These are phyloP conservation scores for Acrocephalus kingi DNA, from an alignment of 2,113 vertebrate species.

Conservation along the genomic window DNA sequence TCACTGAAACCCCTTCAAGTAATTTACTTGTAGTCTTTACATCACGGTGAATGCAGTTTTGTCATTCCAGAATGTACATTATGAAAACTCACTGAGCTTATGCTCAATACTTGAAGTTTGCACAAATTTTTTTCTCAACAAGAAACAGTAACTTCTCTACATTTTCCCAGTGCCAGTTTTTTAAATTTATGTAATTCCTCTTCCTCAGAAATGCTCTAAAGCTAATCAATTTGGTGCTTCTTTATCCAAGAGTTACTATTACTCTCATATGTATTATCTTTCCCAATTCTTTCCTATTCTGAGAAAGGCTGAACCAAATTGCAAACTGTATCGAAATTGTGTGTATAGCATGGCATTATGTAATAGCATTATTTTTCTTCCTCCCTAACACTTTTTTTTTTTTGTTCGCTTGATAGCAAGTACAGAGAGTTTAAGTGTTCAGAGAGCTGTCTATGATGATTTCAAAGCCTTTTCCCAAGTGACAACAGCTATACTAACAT, in stretches of 20 bases:
- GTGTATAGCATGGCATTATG: neutral
- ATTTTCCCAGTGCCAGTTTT: neutral
- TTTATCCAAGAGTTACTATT: neutral
- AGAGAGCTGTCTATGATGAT: neutral
- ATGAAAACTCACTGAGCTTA: neutral
- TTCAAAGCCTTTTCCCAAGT: neutral
- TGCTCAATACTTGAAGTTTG: neutral
- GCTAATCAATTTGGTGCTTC: neutral
- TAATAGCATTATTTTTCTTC: neutral
- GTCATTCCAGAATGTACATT: neutral
- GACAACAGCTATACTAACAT: neutral
- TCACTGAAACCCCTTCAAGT: neutral
- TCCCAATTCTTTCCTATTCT: neutral
- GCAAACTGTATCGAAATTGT: neutral
- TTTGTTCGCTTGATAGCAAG: neutral
- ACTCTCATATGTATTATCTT: neutral
- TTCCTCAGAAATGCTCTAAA: neutral
- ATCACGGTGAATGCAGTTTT: neutral
- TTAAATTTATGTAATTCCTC: neutral
- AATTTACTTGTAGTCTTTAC: neutral
- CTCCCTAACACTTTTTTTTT: neutral
- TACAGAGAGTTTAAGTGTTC: neutral
- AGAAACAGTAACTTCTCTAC: neutral
- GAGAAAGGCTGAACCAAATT: neutral
- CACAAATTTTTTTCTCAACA: neutral